A percentile compares a stretch with the other conserved stretches of the same genome.
These are phyloP conservation scores for Temnothorax nylanderi DNA, from an alignment of 1,140 invertebrate genomes.

Conservation along the genomic window DNA sequence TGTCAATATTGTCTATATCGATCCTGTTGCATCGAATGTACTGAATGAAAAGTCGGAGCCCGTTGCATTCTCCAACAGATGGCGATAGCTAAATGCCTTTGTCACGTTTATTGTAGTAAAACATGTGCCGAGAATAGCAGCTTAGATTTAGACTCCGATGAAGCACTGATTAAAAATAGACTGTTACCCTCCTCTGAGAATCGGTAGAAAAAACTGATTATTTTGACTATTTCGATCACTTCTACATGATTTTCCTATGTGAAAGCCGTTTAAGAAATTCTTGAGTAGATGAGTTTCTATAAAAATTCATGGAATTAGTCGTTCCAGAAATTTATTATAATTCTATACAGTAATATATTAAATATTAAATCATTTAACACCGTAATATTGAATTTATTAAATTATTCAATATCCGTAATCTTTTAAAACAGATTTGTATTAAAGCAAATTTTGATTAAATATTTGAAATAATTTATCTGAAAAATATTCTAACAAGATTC, in stretches of 20 bases:
- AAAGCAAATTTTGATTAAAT: no score
- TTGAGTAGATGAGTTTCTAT: not conserved
- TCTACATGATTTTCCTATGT: not conserved
- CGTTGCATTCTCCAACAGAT: slow-evolving; percentile 70
- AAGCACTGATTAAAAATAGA: slow-evolving; percentile 80
- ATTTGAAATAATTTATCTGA: not conserved
- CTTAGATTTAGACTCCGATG: slow-evolving; percentile 77
- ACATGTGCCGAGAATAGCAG: slow-evolving; percentile 76
- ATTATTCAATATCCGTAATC: not conserved
- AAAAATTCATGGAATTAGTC: not conserved
- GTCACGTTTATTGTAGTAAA: slow-evolving; percentile 75
- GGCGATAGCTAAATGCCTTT: slow-evolving; percentile 71
- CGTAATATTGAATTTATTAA: not conserved
- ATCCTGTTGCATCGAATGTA: slow-evolving; percentile 19
- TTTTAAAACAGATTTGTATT: slow-evolving; percentile 6
- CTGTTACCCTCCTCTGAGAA: slow-evolving; percentile 52
- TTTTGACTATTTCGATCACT: slow-evolving; percentile 70
- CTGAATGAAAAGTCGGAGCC: slow-evolving; percentile 53
- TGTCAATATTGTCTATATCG: not conserved
- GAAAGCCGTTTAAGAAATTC: not conserved
- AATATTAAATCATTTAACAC: not conserved
- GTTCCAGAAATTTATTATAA: not conserved
- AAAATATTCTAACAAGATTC: not conserved
- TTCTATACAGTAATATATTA: not conserved
- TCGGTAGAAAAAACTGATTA: slow-evolving; percentile 68